Evolutionary conservation across 2,888 invertebrate genomes (phyloP).

Genomic region (Andrena marginata): DNA sequence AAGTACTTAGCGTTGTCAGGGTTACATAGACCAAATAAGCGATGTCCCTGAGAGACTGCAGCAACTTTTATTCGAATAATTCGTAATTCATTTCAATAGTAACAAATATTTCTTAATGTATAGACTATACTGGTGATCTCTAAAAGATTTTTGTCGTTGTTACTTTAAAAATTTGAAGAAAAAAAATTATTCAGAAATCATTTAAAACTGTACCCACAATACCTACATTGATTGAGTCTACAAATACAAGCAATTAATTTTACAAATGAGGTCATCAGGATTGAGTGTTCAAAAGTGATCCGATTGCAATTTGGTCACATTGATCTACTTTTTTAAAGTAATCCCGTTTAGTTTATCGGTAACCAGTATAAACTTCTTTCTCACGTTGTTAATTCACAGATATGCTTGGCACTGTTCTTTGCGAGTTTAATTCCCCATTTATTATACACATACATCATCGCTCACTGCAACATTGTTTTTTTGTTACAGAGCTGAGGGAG

Average conservation of each 20-base stretch:
- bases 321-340: neutral
- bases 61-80: neutral
- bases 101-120: neutral
- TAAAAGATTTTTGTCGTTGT: too few species aligned
- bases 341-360: neutral
- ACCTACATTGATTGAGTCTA: neutral
- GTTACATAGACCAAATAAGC: constrained; percentile 4
- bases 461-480: constrained; percentile 2
- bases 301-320: neutral
- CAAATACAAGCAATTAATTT: neutral
- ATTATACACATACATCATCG: neutral
- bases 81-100: neutral
- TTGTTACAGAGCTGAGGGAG: constrained; percentile 30
- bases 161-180: too few species aligned
- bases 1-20: neutral
- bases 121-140: neutral
- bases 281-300: neutral
- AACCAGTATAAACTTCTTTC: neutral
- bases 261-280: neutral
- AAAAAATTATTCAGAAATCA: too few species aligned
- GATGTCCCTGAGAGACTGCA: neutral
- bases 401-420: neutral
- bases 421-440: neutral
- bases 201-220: too few species aligned
- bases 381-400: neutral